Conservation (phyloP, 2,888 invertebrate genomes). For the Zhuqinia jingwanae region DNA sequence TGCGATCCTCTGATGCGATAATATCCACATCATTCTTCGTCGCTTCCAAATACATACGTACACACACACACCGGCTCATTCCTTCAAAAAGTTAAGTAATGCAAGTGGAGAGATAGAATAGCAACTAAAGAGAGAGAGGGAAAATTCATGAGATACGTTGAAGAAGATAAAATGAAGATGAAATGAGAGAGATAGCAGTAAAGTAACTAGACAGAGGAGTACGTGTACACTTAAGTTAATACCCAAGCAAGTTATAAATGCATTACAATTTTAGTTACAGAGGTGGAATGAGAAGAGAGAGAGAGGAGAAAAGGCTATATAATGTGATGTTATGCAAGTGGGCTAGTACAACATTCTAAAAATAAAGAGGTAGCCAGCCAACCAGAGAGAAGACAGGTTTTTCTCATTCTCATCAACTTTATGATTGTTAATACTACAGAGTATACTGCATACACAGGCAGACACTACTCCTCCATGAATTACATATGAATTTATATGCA, state of each 20-base stretch:
- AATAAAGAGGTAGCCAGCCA: slow-evolving; percentile 18
- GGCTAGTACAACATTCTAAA: slow-evolving; percentile 1
- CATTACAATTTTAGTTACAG: slow-evolving; percentile 44
- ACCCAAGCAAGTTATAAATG: slow-evolving; percentile 46
- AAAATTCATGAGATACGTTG: slow-evolving; percentile 48
- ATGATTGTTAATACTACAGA: slow-evolving; percentile 51
- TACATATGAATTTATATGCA: slow-evolving; percentile 50
- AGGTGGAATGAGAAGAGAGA: not conserved
- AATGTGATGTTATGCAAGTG: not conserved
- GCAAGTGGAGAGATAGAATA: not conserved
- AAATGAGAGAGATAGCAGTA: slow-evolving; percentile 49
- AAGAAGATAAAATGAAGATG: slow-evolving; percentile 52
- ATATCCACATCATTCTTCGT: slow-evolving; percentile 66
- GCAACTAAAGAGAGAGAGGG: slow-evolving; percentile 57
- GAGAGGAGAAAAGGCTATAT: slow-evolving; percentile 1
- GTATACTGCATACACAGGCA: no score
- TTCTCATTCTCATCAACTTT: slow-evolving; percentile 54
- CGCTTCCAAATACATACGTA: slow-evolving; percentile 47
- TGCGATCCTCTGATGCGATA: slow-evolving; percentile 56
- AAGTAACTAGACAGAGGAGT: slow-evolving; percentile 38
- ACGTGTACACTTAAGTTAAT: slow-evolving; percentile 51
- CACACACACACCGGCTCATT: slow-evolving; percentile 43
- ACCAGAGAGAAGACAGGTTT: slow-evolving; percentile 35
- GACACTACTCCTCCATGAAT: slow-evolving; percentile 39
- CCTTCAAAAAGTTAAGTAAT: slow-evolving; percentile 34